Evolutionary conservation across 2,797 vertebrate genomes (phyloP), one percentile per base, ranked within the genome.

Genomic region (Carapus acus): DNA sequence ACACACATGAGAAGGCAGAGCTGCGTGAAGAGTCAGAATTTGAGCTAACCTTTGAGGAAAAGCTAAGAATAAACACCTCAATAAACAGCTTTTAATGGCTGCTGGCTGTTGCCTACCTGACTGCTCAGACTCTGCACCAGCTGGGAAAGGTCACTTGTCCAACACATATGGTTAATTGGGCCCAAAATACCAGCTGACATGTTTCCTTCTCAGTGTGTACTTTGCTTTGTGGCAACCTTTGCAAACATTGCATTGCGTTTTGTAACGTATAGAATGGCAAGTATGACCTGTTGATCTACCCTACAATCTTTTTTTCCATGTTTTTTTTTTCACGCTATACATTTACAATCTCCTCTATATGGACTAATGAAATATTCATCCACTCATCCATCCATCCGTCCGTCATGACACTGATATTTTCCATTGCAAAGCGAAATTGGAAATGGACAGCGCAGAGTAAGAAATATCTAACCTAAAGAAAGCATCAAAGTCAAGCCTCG

Each of bases 81-180:
- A 82, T 84, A 83, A 87, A 85, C 50, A 53, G 44, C 78, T 83
- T 84, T 67, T 84, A 83, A 86, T 84, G 70, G 79, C 74, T 77
- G 73, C 49, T 74, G 67, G 79, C 66, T 67, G 72, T 58, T 73
- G 67, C 73, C 24, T 76, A 76, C 73, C 78, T 72, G 79, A 66
- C 75, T 66, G 62, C 63, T 64, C 71, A 83, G 77, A 65, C 67
- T 44, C 54, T 53, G 65, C 74, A 76, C 58, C 63, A 22, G 62
- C 29, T 47, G 50, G 60, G 77, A 85, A 88, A 86, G 84, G 85
- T 86, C 83, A 82, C 74, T 70, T 73, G 79, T 79, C 77, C 75
- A 73, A 69, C 83, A 77, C 83, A 80, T 80, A 70, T 67, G 71
- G 76, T 75, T 84, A 85, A 88, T 87, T 86, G 78, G 80, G 78